Evolutionary conservation across 2,797 vertebrate species (phyloP), one percentile per base, ranked within the genome.

Genomic region (Rhinella marina): DNA sequence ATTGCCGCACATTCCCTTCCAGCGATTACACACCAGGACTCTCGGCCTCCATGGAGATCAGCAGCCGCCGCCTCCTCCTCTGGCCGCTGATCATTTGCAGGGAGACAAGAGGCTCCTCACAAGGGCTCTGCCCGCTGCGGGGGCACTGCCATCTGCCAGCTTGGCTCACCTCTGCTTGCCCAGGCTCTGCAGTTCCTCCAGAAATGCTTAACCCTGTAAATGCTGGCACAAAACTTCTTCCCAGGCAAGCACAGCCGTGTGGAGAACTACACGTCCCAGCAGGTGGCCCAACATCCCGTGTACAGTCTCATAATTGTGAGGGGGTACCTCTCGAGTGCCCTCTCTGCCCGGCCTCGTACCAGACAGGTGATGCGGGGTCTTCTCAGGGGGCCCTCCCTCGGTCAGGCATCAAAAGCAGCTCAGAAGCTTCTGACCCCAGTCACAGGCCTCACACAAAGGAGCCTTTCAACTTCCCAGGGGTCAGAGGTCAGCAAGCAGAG

Each of bases 401-500:
- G 52, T 10, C 32, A 81, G 79, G 79, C 41, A 82, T 87, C 57
- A 81, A 81, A 85, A 56, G 61, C 25, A 29, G 50, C 32, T 9
- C 70, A 70, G 56, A 57, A 73, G 54, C 80, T 25, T 17, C 80
- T 78, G 84, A 78, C 88, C 79, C 21, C 87, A 59, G 73, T 52
- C 57, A 50, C 57, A 11, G 14, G 64, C 57, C 66, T 21, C 21
- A 72, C 29, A 84, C 56, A 88, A 88, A 88, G 68, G 73, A 56
- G 77, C 61, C 87, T 85, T 87, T 81, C 57, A 88, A 82, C 78
- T 81, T 66, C n/a, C 68, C 68, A 90, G 86, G 87, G 90, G 81
- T 88, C 87, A 90, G 52, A 91, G 92, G 92, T 84, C 89, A 2
- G 87, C 27, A 85, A 82, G 87, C 70, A 77, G 14, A 8, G 14